phyloP scores from a whole-genome alignment of 2,113 vertebrate genomes.

The Menidia beryllina region DNA sequence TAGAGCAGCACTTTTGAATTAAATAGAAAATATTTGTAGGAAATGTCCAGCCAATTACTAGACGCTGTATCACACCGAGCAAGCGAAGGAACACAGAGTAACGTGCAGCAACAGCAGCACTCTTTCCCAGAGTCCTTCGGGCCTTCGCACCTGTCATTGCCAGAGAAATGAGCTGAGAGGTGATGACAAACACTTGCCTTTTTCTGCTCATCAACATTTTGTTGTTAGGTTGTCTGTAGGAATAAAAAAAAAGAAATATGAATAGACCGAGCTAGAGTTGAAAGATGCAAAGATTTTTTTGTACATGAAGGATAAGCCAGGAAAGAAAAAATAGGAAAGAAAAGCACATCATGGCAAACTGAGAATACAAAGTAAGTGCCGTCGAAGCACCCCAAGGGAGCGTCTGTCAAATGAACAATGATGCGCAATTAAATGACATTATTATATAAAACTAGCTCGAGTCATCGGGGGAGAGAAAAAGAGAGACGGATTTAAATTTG shows the following conservation, averaged over 20 bases:
- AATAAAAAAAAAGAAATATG: conserved; percentile 2
- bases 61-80: neutral
- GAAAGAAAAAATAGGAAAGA: neutral
- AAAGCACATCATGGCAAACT: neutral
- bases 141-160: conserved; percentile 20
- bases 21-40: neutral
- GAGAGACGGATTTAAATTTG: conserved; percentile 52
- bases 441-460: conserved; percentile 65
- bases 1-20: no score
- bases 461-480: conserved; percentile 55
- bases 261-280: conserved; percentile 16
- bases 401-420: conserved; percentile 70
- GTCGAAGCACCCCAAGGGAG: conserved; percentile 60
- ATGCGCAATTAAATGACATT: conserved; percentile 69
- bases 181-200: conserved; percentile 22
- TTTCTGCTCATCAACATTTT: conserved; percentile 19
- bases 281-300: conserved; percentile 18
- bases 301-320: conserved; percentile 8
- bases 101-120: conserved; percentile 20
- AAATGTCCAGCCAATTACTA: neutral
- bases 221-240: conserved; percentile 3
- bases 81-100: conserved; percentile 5
- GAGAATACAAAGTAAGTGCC: conserved; percentile 45
- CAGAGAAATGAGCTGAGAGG: conserved; percentile 12
- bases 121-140: conserved; percentile 39